Evolutionary conservation across 2,797 vertebrate genomes (phyloP), one percentile per base, ranked within the genome.

Genomic region (Aythya fuligula): DNA sequence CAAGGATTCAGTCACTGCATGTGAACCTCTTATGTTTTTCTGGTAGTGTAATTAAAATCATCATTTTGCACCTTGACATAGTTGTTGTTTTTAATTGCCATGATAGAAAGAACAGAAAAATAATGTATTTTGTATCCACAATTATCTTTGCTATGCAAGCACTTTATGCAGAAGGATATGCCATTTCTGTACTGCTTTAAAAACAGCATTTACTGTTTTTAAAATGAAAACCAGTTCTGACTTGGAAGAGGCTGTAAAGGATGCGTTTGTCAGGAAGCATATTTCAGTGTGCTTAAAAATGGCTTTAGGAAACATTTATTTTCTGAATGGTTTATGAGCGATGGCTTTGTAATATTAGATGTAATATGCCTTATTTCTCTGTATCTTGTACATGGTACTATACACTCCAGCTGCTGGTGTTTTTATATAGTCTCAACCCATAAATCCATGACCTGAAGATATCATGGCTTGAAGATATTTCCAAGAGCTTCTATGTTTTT

Each of bases 261-360:
- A 90, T 81, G 79, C 27, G 18, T 93, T 95, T 96, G 80, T 93
- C 88, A 92, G 54, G 70, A 36, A 89, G 30, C 70, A 82, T 92
- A 94, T 96, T 95, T 95, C 84, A 90, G 22, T 15, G 36, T 91
- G 86, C 70, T 95, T 90, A 85, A 94, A 92, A 92, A 90, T 82
- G 87, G 85, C 71, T 94, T 79, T 71, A 90, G 90, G 83, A 96
- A 94, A 81, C 79, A 87, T 78, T 94, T 92, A 84, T 92, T 94
- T 69, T 96, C 92, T 62, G 65, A 94, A n/a, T 41, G 75, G 64
- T 87, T 84, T 94, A 94, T 90, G 66, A 92, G 36, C 0, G 0
- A 91, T 94, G 69, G 61, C 58, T 96, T 87, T 95, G 89, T 91
- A 92, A 5, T 47, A 57, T 60, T 87, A 80, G 85, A 94, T 66